Evolutionary conservation across 2,888 invertebrate species (phyloP).

Genomic region (Lasius fuliginosus): DNA sequence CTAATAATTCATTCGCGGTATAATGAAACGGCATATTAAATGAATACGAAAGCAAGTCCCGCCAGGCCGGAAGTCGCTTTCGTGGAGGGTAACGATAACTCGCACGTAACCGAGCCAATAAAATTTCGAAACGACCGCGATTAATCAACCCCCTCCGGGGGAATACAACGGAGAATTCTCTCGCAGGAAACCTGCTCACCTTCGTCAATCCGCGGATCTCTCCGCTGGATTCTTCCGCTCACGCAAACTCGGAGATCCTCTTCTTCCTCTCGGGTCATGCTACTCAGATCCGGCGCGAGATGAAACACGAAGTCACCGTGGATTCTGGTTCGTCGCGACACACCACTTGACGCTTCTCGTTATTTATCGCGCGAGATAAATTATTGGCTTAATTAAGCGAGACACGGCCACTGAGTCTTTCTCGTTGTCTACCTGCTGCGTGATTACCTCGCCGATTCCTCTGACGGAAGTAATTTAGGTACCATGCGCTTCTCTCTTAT

Average conservation of each 20-base stretch:
- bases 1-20: neutral
- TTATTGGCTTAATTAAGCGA: slow-evolving; percentile 51
- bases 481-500: neutral
- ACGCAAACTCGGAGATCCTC: slow-evolving; percentile 25
- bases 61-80: slow-evolving; percentile 19
- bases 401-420: slow-evolving; percentile 19
- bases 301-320: slow-evolving; percentile 30
- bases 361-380: slow-evolving; percentile 30
- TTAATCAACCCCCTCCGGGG: slow-evolving; percentile 23
- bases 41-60: neutral
- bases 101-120: slow-evolving; percentile 25
- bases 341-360: neutral
- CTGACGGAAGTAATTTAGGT: slow-evolving; percentile 5
- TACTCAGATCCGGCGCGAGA: slow-evolving; percentile 28
- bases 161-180: slow-evolving; percentile 49
- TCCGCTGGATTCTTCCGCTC: slow-evolving; percentile 67
- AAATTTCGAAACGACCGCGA: slow-evolving; percentile 31
- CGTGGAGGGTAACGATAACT: slow-evolving; percentile 27
- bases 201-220: slow-evolving; percentile 62
- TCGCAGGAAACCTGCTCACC: slow-evolving; percentile 68
- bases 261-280: slow-evolving; percentile 1
- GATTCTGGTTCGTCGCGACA: slow-evolving; percentile 11
- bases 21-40: neutral
- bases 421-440: slow-evolving; percentile 18
- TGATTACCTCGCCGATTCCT: slow-evolving; percentile 10